Conservation (phyloP, 2,797 vertebrate genomes). For the Enteromius afrohamiltoni region DNA sequence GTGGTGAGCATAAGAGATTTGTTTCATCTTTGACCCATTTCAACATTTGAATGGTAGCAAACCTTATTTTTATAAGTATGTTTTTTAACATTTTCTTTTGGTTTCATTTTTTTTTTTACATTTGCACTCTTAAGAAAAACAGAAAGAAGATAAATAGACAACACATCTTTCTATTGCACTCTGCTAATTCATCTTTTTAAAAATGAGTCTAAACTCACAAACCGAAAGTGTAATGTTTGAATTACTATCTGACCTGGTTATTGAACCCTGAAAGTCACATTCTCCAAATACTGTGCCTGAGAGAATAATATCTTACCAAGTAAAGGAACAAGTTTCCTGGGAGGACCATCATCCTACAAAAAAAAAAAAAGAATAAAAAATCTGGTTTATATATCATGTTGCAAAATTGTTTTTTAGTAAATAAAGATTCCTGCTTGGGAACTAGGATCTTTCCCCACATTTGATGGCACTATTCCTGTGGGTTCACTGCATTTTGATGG, state of each 20-base stretch:
- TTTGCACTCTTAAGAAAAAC: not conserved
- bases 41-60: not conserved
- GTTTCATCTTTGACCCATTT: not conserved
- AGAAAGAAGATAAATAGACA: not conserved
- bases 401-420: not conserved
- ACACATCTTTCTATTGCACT: not conserved
- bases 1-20: not conserved
- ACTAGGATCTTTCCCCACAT: not conserved
- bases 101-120: not conserved
- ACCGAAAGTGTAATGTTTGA: not conserved
- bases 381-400: not conserved
- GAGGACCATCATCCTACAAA: conserved; percentile 74
- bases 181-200: not conserved
- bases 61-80: not conserved
- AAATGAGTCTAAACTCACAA: not conserved
- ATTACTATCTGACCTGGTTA: not conserved
- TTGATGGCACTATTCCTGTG: not conserved
- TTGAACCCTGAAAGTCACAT: not conserved
- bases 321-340: conserved; percentile 71
- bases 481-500: not conserved
- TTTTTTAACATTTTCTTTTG: not conserved
- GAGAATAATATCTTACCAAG: conserved; percentile 68
- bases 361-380: not conserved
- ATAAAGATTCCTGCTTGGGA: not conserved
- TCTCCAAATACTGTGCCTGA: not conserved